Conservation (phyloP, 2,888 invertebrate species). For the Seira musarum region DNA sequence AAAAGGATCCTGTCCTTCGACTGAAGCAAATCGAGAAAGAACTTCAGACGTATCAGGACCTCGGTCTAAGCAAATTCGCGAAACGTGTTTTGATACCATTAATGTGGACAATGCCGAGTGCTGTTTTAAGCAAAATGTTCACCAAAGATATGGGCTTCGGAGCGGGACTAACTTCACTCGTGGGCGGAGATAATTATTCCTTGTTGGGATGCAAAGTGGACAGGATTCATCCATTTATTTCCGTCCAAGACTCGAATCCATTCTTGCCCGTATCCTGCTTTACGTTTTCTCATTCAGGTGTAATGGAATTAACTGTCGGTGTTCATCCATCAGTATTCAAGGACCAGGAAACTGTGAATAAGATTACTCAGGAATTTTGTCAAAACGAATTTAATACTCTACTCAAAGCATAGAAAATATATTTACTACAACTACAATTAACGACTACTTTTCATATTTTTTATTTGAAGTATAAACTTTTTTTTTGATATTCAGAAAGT, state of each 20-base stretch:
- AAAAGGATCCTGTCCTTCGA: constrained; percentile 21
- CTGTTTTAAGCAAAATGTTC: neutral
- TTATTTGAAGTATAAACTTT: too few relatives aligned
- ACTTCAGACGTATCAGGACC: neutral
- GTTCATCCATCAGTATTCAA: constrained; percentile 44
- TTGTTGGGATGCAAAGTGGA: constrained; percentile 18
- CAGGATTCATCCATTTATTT: constrained; percentile 26
- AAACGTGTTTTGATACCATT: constrained; percentile 29
- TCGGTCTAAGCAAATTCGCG: constrained; percentile 36
- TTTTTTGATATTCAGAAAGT: too few relatives aligned
- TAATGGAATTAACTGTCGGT: constrained; percentile 42
- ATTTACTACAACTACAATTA: neutral
- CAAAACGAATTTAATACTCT: constrained; percentile 30
- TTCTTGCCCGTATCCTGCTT: constrained; percentile 37
- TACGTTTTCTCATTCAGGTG: constrained; percentile 50
- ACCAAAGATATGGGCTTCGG: constrained; percentile 20
- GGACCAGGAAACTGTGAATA: constrained; percentile 16
- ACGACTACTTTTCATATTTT: too few relatives aligned
- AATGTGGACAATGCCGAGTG: constrained; percentile 21
- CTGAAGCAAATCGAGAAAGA: constrained; percentile 19
- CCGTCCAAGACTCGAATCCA: constrained; percentile 33
- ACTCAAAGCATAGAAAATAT: neutral
- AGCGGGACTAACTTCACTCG: constrained; percentile 27
- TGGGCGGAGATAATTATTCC: constrained; percentile 37
- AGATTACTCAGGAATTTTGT: constrained; percentile 25